Conservation (phyloP, 2,888 invertebrate genomes). For the Patella caerulea region DNA sequence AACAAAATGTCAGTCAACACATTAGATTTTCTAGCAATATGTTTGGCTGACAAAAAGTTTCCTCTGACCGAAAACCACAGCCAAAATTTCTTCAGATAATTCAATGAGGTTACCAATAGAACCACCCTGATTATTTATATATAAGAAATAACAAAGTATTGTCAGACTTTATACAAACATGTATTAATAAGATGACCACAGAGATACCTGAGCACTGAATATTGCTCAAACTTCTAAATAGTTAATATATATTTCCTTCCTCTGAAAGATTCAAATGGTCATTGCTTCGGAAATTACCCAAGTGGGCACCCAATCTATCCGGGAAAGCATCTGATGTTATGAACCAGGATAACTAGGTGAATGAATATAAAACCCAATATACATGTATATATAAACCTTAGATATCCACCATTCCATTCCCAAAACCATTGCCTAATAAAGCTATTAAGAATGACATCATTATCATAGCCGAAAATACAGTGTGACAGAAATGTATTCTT, state of each 20-base stretch:
- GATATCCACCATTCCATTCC: background rate
- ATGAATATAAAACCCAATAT: background rate
- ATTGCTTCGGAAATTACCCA: too few species aligned
- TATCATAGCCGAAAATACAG: background rate
- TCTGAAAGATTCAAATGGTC: too few species aligned
- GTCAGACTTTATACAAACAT: too few species aligned
- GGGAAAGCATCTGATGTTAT: too few species aligned
- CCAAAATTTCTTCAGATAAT: background rate
- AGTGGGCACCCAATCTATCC: too few species aligned
- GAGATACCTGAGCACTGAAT: too few species aligned
- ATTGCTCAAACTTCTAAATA: too few species aligned
- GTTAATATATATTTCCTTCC: too few species aligned
- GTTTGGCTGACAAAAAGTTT: background rate
- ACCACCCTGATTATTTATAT: background rate
- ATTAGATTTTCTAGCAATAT: background rate
- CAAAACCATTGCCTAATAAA: background rate
- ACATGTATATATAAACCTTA: background rate
- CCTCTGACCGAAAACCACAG: background rate
- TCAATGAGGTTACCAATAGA: background rate
- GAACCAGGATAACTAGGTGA: background rate
- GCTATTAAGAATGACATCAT: background rate
- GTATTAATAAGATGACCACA: too few species aligned
- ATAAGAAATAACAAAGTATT: too few species aligned
- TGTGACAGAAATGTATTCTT: background rate
- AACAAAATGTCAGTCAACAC: background rate